Conservation (phyloP, 2,113 vertebrate genomes). For the Lonchura striata region DNA sequence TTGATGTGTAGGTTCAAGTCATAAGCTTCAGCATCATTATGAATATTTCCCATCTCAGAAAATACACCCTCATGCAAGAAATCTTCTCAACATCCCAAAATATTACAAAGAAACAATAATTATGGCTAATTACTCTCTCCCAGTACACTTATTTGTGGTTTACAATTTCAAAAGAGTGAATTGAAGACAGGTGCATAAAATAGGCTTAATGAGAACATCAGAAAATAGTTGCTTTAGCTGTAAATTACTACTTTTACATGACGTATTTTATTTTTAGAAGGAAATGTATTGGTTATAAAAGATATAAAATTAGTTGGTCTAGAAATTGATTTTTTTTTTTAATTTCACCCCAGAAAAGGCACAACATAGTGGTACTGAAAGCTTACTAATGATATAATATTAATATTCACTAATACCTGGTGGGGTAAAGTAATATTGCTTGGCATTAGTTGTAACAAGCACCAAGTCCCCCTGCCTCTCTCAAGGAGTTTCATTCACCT, state of each 20-base stretch:
- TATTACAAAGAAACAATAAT: constrained; percentile 61
- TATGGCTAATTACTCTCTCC: constrained; percentile 38
- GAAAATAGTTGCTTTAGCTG: constrained; percentile 34
- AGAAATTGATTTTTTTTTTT: not conserved
- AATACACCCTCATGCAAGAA: not conserved
- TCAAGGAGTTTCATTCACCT: not conserved
- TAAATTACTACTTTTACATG: constrained; percentile 45
- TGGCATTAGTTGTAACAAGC: not conserved
- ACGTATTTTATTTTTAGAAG: constrained; percentile 27
- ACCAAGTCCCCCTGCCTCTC: not conserved
- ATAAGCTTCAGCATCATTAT: constrained; percentile 3
- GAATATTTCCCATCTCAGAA: not conserved
- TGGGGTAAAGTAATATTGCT: not conserved
- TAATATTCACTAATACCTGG: constrained; percentile 27
- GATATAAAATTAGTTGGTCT: not conserved
- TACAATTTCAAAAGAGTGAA: constrained; percentile 43
- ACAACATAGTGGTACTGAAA: not conserved
- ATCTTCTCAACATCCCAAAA: constrained; percentile 23
- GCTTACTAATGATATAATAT: not conserved
- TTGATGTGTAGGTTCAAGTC: not conserved
- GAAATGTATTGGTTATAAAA: not conserved
- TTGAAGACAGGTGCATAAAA: constrained; percentile 54
- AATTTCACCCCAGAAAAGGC: constrained; percentile 5
- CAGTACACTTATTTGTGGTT: constrained; percentile 7
- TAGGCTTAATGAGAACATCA: constrained; percentile 31